These are phyloP conservation scores for Vespertilio murinus DNA, from an alignment of 2,797 vertebrate species.

Conservation along the genomic window DNA sequence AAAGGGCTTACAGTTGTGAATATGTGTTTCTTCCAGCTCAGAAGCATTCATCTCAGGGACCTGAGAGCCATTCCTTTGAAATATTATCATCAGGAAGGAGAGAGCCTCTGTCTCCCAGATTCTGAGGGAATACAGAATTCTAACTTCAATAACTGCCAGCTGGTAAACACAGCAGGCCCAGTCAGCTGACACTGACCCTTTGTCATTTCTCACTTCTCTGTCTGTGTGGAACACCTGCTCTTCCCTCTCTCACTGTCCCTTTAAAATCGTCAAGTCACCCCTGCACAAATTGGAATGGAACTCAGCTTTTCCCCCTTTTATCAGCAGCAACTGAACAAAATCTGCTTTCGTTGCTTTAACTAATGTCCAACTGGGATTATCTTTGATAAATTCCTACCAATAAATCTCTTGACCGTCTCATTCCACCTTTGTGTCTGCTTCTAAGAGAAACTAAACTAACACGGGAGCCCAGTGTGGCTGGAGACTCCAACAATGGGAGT, in stretches of 20 bases:
- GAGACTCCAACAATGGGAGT: background rate
- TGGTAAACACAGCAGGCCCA: background rate
- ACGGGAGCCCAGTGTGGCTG: background rate
- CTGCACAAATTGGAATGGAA: background rate
- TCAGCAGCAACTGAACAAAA: background rate
- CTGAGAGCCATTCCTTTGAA: background rate
- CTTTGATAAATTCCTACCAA: background rate
- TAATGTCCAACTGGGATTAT: background rate
- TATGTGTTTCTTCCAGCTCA: background rate
- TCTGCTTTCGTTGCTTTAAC: background rate
- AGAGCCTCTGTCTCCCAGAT: background rate
- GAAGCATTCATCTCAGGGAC: background rate
- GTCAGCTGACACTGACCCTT: background rate
- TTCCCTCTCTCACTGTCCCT: background rate
- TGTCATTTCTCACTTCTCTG: background rate
- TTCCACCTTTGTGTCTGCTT: background rate
- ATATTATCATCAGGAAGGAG: background rate
- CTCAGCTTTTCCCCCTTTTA: background rate
- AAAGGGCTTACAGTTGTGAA: background rate
- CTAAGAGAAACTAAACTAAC: background rate
- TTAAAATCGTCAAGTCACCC: background rate
- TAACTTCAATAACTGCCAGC: background rate
- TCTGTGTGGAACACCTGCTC: background rate
- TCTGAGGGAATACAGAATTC: background rate
- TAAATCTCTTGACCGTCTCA: background rate